phyloP scores from a whole-genome alignment of 2,113 vertebrate species.

The Corythoichthys intestinalis region DNA sequence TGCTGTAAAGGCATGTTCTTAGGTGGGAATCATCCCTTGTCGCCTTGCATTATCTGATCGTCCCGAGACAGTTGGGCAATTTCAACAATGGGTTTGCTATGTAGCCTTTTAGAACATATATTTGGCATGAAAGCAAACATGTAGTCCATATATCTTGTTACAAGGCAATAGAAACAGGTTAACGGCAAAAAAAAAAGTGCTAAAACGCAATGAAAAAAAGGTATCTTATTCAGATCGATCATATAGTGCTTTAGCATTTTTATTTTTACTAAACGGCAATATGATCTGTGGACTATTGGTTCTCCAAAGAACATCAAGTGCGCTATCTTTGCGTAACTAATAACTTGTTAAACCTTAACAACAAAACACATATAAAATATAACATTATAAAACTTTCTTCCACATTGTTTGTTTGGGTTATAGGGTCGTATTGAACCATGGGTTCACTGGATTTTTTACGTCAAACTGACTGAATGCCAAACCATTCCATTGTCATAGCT shows the following conservation, averaged over 20 bases:
- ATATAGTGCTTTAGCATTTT: not conserved
- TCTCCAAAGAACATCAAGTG: not conserved
- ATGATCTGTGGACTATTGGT: not conserved
- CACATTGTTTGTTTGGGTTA: not conserved
- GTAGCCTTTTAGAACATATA: not conserved
- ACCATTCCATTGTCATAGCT: not conserved
- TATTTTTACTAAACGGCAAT: too few relatives aligned
- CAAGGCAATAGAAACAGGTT: not conserved
- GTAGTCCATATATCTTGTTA: not conserved
- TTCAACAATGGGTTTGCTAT: constrained; percentile 53
- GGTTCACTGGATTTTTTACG: not conserved
- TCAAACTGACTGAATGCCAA: not conserved
- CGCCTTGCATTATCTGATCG: constrained; percentile 70
- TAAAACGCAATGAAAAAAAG: not conserved
- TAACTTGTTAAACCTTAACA: not conserved
- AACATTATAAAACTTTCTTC: not conserved
- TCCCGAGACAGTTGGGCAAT: constrained; percentile 25
- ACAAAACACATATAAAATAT: not conserved
- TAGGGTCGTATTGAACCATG: not conserved
- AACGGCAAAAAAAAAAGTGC: not conserved
- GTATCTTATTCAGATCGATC: not conserved
- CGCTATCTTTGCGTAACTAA: not conserved
- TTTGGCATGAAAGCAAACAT: not conserved
- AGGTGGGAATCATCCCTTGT: constrained; percentile 58
- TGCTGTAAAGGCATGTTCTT: constrained; percentile 70